Percentiles rank a stretch among this genome's conserved stretches.
Conservation (phyloP, 2,797 vertebrate species). For the Cynodonichthys magdalenae region DNA sequence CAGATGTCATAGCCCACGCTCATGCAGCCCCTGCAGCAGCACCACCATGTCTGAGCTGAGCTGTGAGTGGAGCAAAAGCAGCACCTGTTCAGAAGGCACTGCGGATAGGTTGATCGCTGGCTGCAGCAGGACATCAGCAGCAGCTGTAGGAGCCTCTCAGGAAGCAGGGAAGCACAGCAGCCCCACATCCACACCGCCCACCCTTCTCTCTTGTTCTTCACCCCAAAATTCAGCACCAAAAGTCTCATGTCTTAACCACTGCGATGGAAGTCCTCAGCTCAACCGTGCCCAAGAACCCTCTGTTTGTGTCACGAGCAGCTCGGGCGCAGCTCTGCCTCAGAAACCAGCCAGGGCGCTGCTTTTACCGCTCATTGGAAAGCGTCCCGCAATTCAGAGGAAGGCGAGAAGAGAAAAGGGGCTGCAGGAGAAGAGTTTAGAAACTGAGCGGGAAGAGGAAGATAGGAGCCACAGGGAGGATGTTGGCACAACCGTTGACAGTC, state of each 20-base stretch:
- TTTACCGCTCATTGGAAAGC: constrained; percentile 83
- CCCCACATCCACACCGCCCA: constrained; percentile 21
- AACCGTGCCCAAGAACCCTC: constrained; percentile 12
- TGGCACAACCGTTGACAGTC: constrained; percentile 16
- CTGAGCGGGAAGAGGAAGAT: constrained; percentile 55
- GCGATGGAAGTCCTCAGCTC: constrained; percentile 30
- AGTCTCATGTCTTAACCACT: constrained; percentile 11
- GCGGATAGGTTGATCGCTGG: constrained; percentile 16
- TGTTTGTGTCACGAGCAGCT: constrained; percentile 36
- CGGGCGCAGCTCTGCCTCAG: constrained; percentile 38
- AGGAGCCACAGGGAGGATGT: constrained; percentile 32
- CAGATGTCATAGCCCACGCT: constrained; percentile 63
- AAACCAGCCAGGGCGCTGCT: constrained; percentile 60
- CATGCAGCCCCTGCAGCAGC: constrained; percentile 78
- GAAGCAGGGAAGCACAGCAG: constrained; percentile 42
- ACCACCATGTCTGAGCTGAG: constrained; percentile 79
- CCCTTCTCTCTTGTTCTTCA: constrained; percentile 23
- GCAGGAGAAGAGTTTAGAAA: constrained; percentile 59
- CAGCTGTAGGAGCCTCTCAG: constrained; percentile 12
- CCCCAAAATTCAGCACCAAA: constrained; percentile 21
- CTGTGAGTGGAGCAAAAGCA: constrained; percentile 75
- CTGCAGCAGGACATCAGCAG: constrained; percentile 22
- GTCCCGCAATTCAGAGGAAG: constrained; percentile 77
- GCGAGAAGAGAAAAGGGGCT: constrained; percentile 61
- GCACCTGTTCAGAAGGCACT: constrained; percentile 59